A percentile compares a stretch with the other conserved stretches of the same genome.
These are phyloP conservation scores for Pollachius pollachius DNA, from an alignment of 2,113 vertebrate species.

Conservation along the genomic window DNA sequence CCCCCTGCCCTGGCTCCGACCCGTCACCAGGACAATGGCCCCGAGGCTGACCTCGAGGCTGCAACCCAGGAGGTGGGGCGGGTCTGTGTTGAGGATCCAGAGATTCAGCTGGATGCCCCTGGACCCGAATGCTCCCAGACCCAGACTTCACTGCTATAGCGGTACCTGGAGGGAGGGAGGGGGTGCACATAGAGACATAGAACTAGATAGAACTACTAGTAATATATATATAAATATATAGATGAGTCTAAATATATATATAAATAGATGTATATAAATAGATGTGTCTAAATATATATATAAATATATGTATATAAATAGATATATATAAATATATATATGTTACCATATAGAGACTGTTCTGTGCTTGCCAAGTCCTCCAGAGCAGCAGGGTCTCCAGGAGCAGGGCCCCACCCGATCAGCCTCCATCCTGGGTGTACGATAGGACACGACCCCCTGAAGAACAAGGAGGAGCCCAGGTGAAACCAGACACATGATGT, in stretches of 20 bases:
- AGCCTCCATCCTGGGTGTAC: conserved; percentile 23
- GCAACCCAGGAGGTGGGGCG: neutral
- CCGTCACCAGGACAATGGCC: neutral
- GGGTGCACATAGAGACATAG: neutral
- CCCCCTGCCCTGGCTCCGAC: neutral
- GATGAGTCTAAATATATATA: too few relatives aligned
- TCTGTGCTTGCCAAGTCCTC: conserved; percentile 29
- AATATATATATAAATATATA: neutral
- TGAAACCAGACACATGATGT: conserved; percentile 5
- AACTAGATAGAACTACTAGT: neutral
- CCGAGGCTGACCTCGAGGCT: neutral
- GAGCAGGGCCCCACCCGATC: conserved; percentile 28
- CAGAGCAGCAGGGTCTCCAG: conserved; percentile 25
- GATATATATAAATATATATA: neutral
- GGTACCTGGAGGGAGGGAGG: neutral
- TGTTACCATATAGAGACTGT: neutral
- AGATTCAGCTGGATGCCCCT: neutral
- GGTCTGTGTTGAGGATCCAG: too few relatives aligned
- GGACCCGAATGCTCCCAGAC: neutral
- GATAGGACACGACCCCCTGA: conserved; percentile 8
- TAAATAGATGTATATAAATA: too few relatives aligned
- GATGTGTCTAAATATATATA: too few relatives aligned
- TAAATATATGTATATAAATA: too few relatives aligned
- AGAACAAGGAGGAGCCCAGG: conserved; percentile 27
- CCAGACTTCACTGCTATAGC: neutral